These are phyloP conservation scores for Spinus pinus DNA, from an alignment of 2,797 vertebrate species.

Conservation along the genomic window DNA sequence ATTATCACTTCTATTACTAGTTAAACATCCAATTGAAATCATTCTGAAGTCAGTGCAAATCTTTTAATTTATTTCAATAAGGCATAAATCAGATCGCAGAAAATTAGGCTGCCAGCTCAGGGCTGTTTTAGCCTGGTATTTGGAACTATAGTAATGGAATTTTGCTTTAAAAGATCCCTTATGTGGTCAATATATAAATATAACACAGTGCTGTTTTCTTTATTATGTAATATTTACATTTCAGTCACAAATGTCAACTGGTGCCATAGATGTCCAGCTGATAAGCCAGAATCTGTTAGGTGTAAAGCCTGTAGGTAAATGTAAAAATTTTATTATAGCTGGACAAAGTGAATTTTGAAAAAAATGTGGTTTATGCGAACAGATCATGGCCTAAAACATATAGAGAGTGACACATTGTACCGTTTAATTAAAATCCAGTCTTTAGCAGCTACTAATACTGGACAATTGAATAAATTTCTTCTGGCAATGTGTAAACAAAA, in stretches of 20 bases:
- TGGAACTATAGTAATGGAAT: constrained; percentile 55
- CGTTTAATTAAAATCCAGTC: constrained; percentile 50
- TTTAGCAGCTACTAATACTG: constrained; percentile 15
- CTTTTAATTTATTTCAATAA: constrained; percentile 57
- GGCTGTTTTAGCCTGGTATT: constrained; percentile 58
- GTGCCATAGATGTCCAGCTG: not conserved
- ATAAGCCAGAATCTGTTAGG: constrained; percentile 9
- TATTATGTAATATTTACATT: constrained; percentile 65
- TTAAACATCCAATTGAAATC: constrained; percentile 30
- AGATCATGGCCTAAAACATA: not conserved
- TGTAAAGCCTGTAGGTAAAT: not conserved
- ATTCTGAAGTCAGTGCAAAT: constrained; percentile 40
- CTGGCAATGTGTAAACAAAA: constrained; percentile 14
- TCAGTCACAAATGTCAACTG: constrained; percentile 46
- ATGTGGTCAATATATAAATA: constrained; percentile 7
- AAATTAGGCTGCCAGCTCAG: constrained; percentile 9
- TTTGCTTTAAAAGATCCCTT: constrained; percentile 62
- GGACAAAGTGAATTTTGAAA: not conserved
- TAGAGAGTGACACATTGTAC: not conserved
- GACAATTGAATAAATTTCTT: constrained; percentile 41
- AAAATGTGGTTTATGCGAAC: not conserved
- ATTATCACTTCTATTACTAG: constrained; percentile 36
- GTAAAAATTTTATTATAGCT: not conserved
- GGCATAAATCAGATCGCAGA: constrained; percentile 35
- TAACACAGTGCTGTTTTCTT: constrained; percentile 50